Conservation (phyloP, 2,888 invertebrate species). For the Sepiola atlantica region DNA sequence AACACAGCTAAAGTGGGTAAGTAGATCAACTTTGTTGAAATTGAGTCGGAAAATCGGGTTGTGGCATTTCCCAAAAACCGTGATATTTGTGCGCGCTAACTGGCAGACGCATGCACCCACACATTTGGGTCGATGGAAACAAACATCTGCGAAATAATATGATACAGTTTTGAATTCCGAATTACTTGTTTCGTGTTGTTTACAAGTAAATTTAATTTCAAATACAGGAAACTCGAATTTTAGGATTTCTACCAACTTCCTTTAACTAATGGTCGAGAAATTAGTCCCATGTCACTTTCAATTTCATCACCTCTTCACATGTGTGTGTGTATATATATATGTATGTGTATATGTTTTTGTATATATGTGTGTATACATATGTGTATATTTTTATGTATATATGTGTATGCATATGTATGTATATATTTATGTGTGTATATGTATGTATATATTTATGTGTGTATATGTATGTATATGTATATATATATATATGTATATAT, state of each 20-base stretch:
- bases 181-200: too few species aligned
- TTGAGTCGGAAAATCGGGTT: too few species aligned
- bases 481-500: slow-evolving; percentile 32
- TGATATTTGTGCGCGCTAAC: not conserved
- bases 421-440: not conserved
- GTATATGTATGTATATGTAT: not conserved
- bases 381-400: not conserved
- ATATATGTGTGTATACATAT: not conserved
- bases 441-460: not conserved
- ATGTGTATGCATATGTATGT: not conserved
- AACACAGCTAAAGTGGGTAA: too few species aligned
- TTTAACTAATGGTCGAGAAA: not conserved
- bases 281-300: not conserved
- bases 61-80: too few species aligned
- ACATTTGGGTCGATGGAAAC: not conserved
- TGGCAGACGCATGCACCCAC: not conserved
- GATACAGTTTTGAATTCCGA: not conserved
- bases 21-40: too few species aligned
- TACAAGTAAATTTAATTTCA: not conserved
- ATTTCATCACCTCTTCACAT: not conserved
- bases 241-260: not conserved
- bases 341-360: not conserved
- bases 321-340: not conserved
- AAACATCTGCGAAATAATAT: not conserved
- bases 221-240: not conserved